These are phyloP conservation scores for Adoxophyes honmai DNA, from an alignment of 1,140 invertebrate species.

Conservation along the genomic window DNA sequence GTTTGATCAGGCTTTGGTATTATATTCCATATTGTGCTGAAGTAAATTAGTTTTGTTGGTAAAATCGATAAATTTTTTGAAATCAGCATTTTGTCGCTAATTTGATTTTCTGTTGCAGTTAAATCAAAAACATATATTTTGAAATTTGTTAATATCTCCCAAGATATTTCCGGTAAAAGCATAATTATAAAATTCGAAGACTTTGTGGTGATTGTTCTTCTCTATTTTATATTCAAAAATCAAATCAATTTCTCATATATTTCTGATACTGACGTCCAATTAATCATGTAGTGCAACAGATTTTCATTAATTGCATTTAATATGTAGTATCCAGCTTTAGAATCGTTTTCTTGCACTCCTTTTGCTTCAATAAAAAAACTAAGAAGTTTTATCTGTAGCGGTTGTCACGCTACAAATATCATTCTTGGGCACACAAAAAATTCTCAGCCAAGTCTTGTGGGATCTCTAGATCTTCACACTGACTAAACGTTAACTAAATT, in stretches of 20 bases:
- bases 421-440: no score
- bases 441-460: no score
- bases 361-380: no score
- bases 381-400: no score
- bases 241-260: not conserved
- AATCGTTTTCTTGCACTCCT: no score
- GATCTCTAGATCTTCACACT: no score
- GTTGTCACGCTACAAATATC: no score
- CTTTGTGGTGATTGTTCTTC: not conserved
- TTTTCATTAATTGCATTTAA: not conserved
- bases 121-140: not conserved
- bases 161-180: not conserved
- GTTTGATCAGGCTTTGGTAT: not conserved
- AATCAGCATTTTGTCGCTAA: not conserved
- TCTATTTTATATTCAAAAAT: not conserved
- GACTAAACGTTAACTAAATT: no score
- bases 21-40: not conserved
- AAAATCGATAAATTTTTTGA: not conserved
- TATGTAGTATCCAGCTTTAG: not conserved
- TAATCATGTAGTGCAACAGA: not conserved
- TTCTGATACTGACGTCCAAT: not conserved
- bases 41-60: not conserved
- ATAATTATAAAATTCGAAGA: not conserved
- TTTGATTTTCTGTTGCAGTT: not conserved
- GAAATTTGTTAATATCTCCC: not conserved